phyloP scores from a whole-genome alignment of 2,888 invertebrate species.

The Dicycla oo region DNA sequence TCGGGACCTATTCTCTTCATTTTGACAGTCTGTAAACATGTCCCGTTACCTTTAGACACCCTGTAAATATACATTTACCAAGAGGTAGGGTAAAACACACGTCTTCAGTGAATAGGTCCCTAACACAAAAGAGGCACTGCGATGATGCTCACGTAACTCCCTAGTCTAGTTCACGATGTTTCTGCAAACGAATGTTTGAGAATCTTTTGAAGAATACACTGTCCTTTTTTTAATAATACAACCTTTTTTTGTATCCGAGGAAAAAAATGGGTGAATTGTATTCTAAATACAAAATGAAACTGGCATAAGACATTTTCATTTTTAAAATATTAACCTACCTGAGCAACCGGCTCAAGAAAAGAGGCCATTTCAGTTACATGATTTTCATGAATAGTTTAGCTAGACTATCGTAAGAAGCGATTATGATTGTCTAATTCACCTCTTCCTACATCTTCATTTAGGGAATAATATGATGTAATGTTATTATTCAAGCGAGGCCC shows the following conservation, averaged over 20 bases:
- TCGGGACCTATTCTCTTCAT: neutral
- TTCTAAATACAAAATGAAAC: conserved; percentile 39
- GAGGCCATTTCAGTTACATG: neutral
- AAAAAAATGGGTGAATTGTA: conserved; percentile 18
- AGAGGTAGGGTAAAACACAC: conserved; percentile 45
- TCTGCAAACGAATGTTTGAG: conserved; percentile 57
- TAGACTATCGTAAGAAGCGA: neutral
- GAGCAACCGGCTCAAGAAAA: too few species aligned
- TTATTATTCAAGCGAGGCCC: neutral
- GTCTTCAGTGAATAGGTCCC: conserved; percentile 49
- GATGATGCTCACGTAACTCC: conserved; percentile 58
- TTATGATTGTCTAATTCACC: neutral
- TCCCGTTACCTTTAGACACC: conserved; percentile 21
- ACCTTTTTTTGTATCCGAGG: conserved; percentile 18
- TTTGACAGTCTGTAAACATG: conserved; percentile 26
- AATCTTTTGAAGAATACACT: conserved; percentile 55
- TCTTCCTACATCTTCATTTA: too few species aligned
- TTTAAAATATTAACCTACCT: neutral
- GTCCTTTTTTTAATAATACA: conserved; percentile 43
- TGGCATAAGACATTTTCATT: too few species aligned
- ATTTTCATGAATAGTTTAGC: neutral
- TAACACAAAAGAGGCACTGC: conserved; percentile 57
- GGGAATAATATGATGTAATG: neutral
- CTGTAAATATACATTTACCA: neutral
- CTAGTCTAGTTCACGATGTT: conserved; percentile 25